phyloP scores from a whole-genome alignment of 23 tunicate species.

The Clavelina lepadiformis region DNA sequence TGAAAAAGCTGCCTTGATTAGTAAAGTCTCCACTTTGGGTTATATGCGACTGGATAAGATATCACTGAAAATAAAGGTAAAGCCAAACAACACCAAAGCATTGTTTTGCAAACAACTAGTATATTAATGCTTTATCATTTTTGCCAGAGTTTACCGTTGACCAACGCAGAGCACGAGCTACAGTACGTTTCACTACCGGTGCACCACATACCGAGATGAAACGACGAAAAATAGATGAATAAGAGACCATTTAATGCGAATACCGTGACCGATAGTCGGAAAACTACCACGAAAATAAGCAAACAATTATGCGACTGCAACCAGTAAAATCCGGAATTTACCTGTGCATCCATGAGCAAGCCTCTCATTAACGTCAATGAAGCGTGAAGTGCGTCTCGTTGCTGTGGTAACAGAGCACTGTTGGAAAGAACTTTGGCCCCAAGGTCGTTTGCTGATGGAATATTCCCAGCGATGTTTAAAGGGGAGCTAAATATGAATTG shows the following conservation, averaged over 20 bases:
- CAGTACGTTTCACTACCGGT: no score
- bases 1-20: neutral
- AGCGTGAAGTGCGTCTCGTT: slow-evolving; percentile 69
- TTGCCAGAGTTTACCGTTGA: no score
- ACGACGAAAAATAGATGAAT: no score
- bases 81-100: no score
- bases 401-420: slow-evolving; percentile 58
- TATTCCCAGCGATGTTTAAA: slow-evolving; percentile 3
- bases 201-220: no score
- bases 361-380: slow-evolving; percentile 77
- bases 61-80: no score
- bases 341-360: slow-evolving; percentile 78
- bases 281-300: neutral
- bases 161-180: no score
- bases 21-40: neutral
- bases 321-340: neutral
- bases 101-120: no score
- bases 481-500: slow-evolving; percentile 67
- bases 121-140: no score
- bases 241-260: no score
- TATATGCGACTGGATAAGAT: neutral
- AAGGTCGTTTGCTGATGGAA: neutral
- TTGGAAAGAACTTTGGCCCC: slow-evolving; percentile 4
- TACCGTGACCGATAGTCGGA: neutral
- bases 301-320: no score